Percentiles rank a stretch among this genome's conserved stretches.
These are phyloP conservation scores for Emydocephalus ijimae DNA, from an alignment of 2,113 vertebrate species.

Conservation along the genomic window DNA sequence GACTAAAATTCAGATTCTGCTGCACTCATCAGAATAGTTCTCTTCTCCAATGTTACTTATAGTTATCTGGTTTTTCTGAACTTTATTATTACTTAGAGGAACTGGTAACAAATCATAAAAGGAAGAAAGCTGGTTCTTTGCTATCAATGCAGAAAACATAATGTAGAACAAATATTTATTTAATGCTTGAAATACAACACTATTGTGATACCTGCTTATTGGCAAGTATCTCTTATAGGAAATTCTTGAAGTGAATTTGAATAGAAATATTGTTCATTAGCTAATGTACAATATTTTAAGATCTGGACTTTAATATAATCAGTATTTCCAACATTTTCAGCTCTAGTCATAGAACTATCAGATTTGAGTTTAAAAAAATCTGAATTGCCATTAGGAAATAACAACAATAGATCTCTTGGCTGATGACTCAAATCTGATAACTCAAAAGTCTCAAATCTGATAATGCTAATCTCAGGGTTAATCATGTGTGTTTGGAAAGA, in stretches of 20 bases:
- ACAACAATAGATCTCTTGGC: neutral
- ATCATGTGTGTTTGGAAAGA: neutral
- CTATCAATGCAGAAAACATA: slow-evolving; percentile 31
- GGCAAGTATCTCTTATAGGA: neutral
- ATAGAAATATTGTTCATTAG: neutral
- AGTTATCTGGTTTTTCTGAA: slow-evolving; percentile 31
- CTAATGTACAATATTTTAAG: neutral
- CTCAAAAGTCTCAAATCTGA: neutral
- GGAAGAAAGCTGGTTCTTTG: slow-evolving; percentile 14
- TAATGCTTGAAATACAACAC: slow-evolving; percentile 12
- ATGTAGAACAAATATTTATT: slow-evolving; percentile 8
- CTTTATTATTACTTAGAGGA: slow-evolving; percentile 45
- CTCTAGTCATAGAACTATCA: neutral
- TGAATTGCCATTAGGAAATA: neutral
- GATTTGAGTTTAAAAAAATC: neutral
- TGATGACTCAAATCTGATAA: neutral
- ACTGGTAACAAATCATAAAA: slow-evolving; percentile 48
- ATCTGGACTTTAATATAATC: neutral
- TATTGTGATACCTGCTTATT: neutral
- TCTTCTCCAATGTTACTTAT: neutral
- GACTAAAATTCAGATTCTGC: neutral
- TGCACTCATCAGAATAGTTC: neutral
- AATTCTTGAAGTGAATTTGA: neutral
- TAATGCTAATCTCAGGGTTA: neutral
- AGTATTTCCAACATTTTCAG: neutral